Conservation (phyloP, 1,140 invertebrate species). For the Aricia agestis region DNA sequence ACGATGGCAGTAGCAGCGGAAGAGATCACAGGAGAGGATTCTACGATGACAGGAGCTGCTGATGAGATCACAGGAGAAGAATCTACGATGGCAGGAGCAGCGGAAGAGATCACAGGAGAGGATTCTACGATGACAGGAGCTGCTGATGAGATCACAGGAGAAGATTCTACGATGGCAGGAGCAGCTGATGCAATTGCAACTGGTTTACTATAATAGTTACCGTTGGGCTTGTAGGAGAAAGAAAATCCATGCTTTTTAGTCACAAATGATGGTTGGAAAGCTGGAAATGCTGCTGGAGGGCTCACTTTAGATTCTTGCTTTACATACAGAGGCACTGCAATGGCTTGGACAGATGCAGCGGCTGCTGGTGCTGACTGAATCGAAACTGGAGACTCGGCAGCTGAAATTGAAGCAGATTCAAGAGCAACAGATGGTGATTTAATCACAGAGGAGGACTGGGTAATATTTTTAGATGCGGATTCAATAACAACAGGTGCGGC, state of each 20-base stretch:
- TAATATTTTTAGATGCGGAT: neutral
- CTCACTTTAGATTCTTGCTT: neutral
- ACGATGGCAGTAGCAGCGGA: too few relatives aligned
- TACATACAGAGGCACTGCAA: neutral
- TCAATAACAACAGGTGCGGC: neutral
- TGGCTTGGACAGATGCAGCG: neutral
- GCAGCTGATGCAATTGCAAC: neutral
- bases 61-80: neutral
- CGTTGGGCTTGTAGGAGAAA: neutral
- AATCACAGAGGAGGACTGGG: neutral
- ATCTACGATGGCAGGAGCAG: constrained; percentile 28
- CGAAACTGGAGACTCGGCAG: neutral
- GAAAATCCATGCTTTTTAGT: neutral
- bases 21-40: neutral
- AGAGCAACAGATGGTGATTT: neutral
- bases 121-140: constrained; percentile 26
- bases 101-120: constrained; percentile 32
- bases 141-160: neutral
- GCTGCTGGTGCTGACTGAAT: neutral
- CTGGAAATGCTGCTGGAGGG: neutral
- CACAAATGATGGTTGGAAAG: neutral
- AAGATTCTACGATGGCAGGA: constrained; percentile 1
- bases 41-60: neutral
- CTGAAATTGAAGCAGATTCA: neutral
- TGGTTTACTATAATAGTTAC: neutral